Conservation (phyloP, 2,113 vertebrate genomes). For the Hippocampus abdominalis region DNA sequence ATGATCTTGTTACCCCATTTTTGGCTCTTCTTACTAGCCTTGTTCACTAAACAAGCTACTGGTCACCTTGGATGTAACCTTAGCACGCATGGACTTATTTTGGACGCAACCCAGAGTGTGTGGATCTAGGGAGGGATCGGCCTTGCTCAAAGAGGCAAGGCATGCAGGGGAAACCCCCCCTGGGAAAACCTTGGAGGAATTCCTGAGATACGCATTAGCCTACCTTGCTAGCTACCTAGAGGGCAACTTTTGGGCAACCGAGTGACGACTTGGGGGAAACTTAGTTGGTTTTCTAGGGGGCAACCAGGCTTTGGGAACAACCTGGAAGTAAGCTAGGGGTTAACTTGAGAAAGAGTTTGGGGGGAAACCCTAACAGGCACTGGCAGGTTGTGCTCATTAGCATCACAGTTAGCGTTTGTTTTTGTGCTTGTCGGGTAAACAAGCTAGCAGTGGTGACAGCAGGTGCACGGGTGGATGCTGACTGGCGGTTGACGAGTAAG, state of each 20-base stretch:
- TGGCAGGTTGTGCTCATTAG: not conserved
- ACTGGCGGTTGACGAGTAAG: slow-evolving; percentile 13
- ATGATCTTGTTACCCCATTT: too few relatives aligned
- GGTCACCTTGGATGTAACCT: too few relatives aligned
- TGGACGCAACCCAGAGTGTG: not conserved
- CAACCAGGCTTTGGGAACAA: not conserved
- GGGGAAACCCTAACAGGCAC: not conserved
- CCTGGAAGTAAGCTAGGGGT: not conserved
- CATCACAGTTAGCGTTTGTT: not conserved
- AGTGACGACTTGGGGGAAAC: not conserved
- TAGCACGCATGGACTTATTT: not conserved
- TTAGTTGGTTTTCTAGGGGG: too few relatives aligned
- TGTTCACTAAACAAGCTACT: too few relatives aligned
- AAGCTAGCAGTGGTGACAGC: slow-evolving; percentile 12
- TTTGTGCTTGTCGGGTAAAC: not conserved
- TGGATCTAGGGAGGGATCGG: too few relatives aligned
- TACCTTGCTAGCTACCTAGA: not conserved
- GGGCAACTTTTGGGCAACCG: not conserved
- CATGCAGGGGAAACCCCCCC: too few relatives aligned
- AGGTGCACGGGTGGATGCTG: slow-evolving; percentile 34
- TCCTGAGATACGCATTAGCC: too few relatives aligned
- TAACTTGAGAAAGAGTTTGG: not conserved
- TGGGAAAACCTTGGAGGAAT: too few relatives aligned
- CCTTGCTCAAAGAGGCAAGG: too few relatives aligned
- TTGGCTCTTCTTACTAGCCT: not conserved